Evolutionary conservation across 2,888 invertebrate genomes (phyloP).

Genomic region (Craniophora ligustri): DNA sequence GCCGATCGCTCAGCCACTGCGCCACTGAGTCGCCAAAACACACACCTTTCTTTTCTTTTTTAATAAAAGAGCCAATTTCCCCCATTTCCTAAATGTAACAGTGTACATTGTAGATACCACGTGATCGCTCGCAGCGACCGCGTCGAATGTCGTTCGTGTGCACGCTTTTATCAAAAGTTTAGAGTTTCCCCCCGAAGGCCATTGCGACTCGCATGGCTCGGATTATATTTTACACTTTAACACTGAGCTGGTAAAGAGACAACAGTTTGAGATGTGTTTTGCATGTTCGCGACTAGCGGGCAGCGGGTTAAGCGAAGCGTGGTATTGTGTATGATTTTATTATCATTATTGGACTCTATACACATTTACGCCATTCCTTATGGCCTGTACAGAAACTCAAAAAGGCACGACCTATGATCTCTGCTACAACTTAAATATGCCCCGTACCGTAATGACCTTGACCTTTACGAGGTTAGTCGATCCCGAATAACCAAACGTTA

Average conservation of each 20-base stretch:
- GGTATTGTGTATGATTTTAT: too few species aligned
- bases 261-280: neutral
- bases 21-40: too few species aligned
- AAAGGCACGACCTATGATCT: too few species aligned
- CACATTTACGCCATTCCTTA: too few species aligned
- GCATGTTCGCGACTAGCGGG: neutral
- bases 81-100: conserved; percentile 10
- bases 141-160: conserved; percentile 37
- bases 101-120: conserved; percentile 41
- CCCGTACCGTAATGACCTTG: too few species aligned
- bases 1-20: too few species aligned
- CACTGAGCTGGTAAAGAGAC: conserved; percentile 15
- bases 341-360: too few species aligned
- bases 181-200: conserved; percentile 57
- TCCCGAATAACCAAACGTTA: too few species aligned
- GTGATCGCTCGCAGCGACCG: conserved; percentile 48
- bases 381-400: too few species aligned
- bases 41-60: too few species aligned
- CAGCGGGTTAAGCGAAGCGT: neutral
- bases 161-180: conserved; percentile 69
- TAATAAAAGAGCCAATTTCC: neutral
- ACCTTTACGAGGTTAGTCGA: too few species aligned
- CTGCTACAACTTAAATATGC: too few species aligned
- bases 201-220: conserved; percentile 29
- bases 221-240: conserved; percentile 52